Evolutionary conservation across 2,888 invertebrate genomes (phyloP).

Genomic region (Drosophila glabriapex): DNA sequence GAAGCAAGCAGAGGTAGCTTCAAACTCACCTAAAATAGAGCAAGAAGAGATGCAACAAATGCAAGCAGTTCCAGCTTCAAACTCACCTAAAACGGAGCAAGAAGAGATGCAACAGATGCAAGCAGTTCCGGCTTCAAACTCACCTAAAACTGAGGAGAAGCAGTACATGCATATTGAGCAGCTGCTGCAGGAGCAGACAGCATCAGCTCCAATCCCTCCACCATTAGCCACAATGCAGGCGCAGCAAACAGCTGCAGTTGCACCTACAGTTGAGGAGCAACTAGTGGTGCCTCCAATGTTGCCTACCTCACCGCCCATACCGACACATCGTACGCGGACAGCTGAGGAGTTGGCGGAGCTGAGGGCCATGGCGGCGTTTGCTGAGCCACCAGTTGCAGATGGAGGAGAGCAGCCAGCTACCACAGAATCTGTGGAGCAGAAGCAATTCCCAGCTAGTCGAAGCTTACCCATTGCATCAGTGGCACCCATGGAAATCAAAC

Average conservation of each 20-base stretch:
- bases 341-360: conserved; percentile 43
- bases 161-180: neutral
- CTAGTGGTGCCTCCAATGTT: neutral
- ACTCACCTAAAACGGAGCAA: neutral
- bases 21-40: neutral
- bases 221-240: neutral
- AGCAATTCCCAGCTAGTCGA: neutral
- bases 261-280: neutral
- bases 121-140: neutral
- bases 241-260: neutral
- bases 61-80: neutral
- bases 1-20: neutral
- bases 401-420: neutral
- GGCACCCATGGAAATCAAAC: conserved; percentile 7
- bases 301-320: conserved; percentile 59
- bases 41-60: neutral
- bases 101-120: neutral
- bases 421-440: neutral
- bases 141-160: neutral
- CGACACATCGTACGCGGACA: conserved; percentile 63
- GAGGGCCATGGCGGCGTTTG: conserved; percentile 20
- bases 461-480: conserved; percentile 15
- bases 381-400: neutral
- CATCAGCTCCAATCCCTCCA: conserved; percentile 2
- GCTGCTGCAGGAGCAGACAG: neutral